Conservation (phyloP, 2,797 vertebrate species). For the Echiichthys vipera region DNA sequence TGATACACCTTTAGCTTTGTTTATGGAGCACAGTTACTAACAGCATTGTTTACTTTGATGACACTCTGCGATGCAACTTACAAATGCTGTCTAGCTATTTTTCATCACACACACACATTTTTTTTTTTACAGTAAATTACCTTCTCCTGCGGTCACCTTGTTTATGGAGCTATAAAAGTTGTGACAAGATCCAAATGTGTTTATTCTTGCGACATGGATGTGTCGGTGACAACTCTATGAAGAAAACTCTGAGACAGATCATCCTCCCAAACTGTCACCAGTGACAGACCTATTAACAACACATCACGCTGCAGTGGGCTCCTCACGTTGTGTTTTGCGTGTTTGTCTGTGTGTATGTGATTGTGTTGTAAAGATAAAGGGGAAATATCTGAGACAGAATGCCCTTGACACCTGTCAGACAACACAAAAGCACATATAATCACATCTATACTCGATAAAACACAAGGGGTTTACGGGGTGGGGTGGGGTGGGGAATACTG, state of each 20-base stretch:
- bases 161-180: slow-evolving; percentile 76
- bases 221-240: slow-evolving; percentile 71
- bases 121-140: slow-evolving; percentile 63
- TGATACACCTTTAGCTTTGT: slow-evolving; percentile 20
- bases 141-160: slow-evolving; percentile 71
- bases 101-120: slow-evolving; percentile 17
- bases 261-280: slow-evolving; percentile 76
- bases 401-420: slow-evolving; percentile 78
- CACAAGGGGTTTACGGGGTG: slow-evolving; percentile 46
- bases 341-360: slow-evolving; percentile 18
- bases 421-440: slow-evolving; percentile 75
- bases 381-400: slow-evolving; percentile 66
- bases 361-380: slow-evolving; percentile 53
- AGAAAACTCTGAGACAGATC: slow-evolving; percentile 75
- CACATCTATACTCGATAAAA: slow-evolving; percentile 70
- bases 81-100: slow-evolving; percentile 51
- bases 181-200: slow-evolving; percentile 81
- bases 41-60: slow-evolving; percentile 52
- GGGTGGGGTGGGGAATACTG: background rate
- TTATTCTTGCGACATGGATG: slow-evolving; percentile 74
- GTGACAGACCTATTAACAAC: slow-evolving; percentile 84
- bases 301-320: slow-evolving; percentile 72
- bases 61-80: slow-evolving; percentile 40
- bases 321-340: slow-evolving; percentile 34
- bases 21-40: slow-evolving; percentile 16